Base-by-base conservation (phyloP, 2,888 invertebrate species). In the Orthosia cruda region DNA sequence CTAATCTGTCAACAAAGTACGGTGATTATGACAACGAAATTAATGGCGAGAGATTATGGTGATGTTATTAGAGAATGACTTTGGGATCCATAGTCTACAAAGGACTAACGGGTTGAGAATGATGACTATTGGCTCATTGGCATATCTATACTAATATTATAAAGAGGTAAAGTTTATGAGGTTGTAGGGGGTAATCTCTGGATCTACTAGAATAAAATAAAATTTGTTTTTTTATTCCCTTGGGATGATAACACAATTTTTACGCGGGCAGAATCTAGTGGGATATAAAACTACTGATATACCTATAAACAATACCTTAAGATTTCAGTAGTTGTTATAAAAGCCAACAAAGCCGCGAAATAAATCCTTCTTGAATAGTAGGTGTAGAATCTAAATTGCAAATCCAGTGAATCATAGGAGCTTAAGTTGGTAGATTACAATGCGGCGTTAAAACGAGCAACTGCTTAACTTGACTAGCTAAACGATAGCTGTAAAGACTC, bases 341-440 rank as follows among this genome's bases (percentile, higher is more conserved):
- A 64, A 65, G 32, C 4, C 20, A 49, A 5, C 45, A 47, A 26
- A 45, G 13, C 52, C 20, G 13, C 50, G 32, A 69, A 79, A 79
- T 65, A 65, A 69, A 69, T 72, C 47, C 45, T 71, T 16, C 50
- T 68, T 7, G 4, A 18, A 62, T 45, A 23, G 77, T 84, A 81
- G 85, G 81, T 73, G 81, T 77, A 65, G 32, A 70, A 81, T 81
- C 47, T 71, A 71, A 77, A 73, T 77, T 81, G 64, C 62, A 59
- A 77, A 81, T 76, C n/a, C 59, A 67, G 40, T 84, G 85, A 83
- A 81, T 81, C 85, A 84, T 81, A 49, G 18, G 11, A 64, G 61
- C 32, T 65, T 54, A 67, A 74, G 54, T 74, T 77, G 16, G n/a
- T 55, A 54, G 71, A 76, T 72, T 68, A 81, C 72, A 81, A 71